Conservation (phyloP, 2,113 vertebrate species). For the Emberiza fucata region DNA sequence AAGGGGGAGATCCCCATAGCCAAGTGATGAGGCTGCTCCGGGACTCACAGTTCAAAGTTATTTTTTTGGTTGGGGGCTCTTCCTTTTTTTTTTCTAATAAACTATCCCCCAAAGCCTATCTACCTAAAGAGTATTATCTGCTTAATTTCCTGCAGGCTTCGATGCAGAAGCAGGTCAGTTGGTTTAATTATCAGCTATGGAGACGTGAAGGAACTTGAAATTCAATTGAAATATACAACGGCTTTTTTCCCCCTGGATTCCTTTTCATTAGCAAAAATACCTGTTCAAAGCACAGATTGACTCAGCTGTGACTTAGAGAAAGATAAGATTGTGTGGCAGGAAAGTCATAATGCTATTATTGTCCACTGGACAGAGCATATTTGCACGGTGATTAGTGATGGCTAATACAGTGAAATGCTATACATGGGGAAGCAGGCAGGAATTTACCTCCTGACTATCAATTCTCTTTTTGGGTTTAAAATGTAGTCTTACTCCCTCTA, state of each 20-base stretch:
- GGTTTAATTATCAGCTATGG: slow-evolving; percentile 64
- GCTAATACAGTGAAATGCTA: background rate
- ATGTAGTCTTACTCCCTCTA: background rate
- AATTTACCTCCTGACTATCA: background rate
- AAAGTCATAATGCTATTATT: slow-evolving; percentile 18
- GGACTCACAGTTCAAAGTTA: background rate
- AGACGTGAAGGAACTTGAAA: slow-evolving; percentile 49
- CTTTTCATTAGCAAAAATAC: slow-evolving; percentile 12
- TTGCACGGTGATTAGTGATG: slow-evolving; percentile 26
- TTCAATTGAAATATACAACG: background rate
- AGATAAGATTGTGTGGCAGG: slow-evolving; percentile 19
- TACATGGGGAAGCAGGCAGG: background rate
- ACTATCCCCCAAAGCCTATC: slow-evolving; percentile 51
- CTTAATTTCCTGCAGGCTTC: slow-evolving; percentile 64
- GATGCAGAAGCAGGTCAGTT: slow-evolving; percentile 58
- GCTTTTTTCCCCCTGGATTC: background rate
- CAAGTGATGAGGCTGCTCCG: background rate
- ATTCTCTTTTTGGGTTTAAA: slow-evolving; percentile 22
- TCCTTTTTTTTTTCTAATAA: slow-evolving; percentile 44
- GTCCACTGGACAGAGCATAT: background rate
- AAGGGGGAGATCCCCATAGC: background rate
- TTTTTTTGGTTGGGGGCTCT: slow-evolving; percentile 37
- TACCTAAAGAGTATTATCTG: slow-evolving; percentile 66
- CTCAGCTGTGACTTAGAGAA: slow-evolving; percentile 25
- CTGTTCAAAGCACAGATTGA: slow-evolving; percentile 44